Evolutionary conservation across 2,888 invertebrate species (phyloP).

Genomic region (Drosophila anomalata): DNA sequence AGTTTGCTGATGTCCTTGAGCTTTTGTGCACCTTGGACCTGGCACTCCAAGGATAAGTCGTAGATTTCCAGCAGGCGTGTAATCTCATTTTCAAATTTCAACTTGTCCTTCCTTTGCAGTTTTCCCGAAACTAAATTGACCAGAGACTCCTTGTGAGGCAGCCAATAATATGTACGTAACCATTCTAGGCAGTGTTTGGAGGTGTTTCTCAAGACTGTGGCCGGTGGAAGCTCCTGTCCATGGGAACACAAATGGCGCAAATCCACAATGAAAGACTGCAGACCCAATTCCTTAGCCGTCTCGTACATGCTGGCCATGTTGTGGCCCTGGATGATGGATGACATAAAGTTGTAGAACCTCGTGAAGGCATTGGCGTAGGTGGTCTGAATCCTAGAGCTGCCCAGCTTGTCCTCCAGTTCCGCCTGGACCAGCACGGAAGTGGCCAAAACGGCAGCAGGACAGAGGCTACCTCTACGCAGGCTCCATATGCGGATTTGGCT

Average conservation of each 20-base stretch:
- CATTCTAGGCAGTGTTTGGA: slow-evolving; percentile 80
- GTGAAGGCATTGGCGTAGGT: slow-evolving; percentile 82
- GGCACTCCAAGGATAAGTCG: slow-evolving; percentile 76
- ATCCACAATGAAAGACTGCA: slow-evolving; percentile 83
- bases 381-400: slow-evolving; percentile 60
- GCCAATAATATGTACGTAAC: slow-evolving; percentile 83
- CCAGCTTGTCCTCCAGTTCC: slow-evolving; percentile 73
- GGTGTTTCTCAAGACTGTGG: slow-evolving; percentile 74
- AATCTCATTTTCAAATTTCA: slow-evolving; percentile 70
- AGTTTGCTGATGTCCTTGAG: slow-evolving; percentile 68
- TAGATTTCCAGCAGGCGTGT: slow-evolving; percentile 69
- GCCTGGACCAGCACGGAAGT: slow-evolving; percentile 80
- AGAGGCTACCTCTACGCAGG: slow-evolving; percentile 78
- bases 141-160: slow-evolving; percentile 69
- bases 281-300: slow-evolving; percentile 79
- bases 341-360: slow-evolving; percentile 83
- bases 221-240: slow-evolving; percentile 80
- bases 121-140: slow-evolving; percentile 69
- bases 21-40: slow-evolving; percentile 63
- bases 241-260: slow-evolving; percentile 83
- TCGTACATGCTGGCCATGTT: slow-evolving; percentile 82
- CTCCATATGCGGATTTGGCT: slow-evolving; percentile 80
- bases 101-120: slow-evolving; percentile 71
- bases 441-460: slow-evolving; percentile 82
- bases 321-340: slow-evolving; percentile 81